phyloP scores from a whole-genome alignment of 2,113 vertebrate genomes.

The Carettochelys insculpta region DNA sequence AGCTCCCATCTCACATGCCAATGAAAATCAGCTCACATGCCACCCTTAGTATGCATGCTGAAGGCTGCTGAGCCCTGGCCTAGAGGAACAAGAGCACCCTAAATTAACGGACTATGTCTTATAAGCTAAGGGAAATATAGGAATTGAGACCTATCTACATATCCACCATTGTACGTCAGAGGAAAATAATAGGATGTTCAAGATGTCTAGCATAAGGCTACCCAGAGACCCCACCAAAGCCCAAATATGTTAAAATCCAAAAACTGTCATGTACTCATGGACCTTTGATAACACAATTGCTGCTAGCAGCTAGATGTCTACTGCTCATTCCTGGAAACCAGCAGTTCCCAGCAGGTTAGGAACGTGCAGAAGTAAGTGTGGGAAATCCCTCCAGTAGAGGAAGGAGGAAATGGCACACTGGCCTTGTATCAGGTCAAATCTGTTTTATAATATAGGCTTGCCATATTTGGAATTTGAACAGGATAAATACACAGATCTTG shows the following conservation, averaged over 20 bases:
- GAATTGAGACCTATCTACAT: not conserved
- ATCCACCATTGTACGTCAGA: not conserved
- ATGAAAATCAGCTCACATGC: no score
- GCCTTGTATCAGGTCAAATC: not conserved
- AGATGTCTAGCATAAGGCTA: not conserved
- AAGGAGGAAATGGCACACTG: not conserved
- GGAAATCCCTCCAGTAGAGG: not conserved
- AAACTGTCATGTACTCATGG: not conserved
- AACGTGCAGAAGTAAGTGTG: not conserved
- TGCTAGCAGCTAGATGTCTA: not conserved
- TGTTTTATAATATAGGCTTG: not conserved
- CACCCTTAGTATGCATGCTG: no score
- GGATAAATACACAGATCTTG: not conserved
- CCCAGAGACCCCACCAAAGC: not conserved
- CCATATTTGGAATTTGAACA: not conserved
- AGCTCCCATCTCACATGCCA: no score
- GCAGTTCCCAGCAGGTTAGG: not conserved
- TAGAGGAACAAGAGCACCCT: no score
- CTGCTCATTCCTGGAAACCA: not conserved
- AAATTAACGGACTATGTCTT: not conserved
- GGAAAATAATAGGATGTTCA: not conserved
- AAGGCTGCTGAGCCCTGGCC: no score
- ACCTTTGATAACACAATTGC: not conserved
- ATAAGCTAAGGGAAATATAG: not conserved
- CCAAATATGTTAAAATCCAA: not conserved